Percentiles rank a stretch among this genome's conserved stretches.
phyloP scores from a whole-genome alignment of 2,888 invertebrate species.

The Melanargia galathea region DNA sequence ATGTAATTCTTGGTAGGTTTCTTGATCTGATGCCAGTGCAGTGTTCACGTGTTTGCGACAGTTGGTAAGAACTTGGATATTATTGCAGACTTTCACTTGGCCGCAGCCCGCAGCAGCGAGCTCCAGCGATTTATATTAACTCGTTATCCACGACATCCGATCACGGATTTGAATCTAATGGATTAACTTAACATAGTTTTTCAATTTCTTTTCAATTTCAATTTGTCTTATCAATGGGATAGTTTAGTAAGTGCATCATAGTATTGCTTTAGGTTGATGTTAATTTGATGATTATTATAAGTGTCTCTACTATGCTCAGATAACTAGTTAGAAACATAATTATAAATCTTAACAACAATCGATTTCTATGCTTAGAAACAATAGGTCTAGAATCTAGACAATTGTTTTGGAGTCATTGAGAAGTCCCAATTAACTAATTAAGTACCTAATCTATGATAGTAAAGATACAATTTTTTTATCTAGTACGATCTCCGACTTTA shows the following conservation, averaged over 20 bases:
- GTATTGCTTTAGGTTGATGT: too few species aligned
- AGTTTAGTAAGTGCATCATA: neutral
- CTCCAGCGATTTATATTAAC: conserved; percentile 64
- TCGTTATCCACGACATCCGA: conserved; percentile 63
- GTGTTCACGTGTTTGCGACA: conserved; percentile 18
- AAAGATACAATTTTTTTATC: too few species aligned
- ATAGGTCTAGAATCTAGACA: too few species aligned
- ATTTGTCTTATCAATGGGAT: neutral
- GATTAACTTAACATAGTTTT: conserved; percentile 36
- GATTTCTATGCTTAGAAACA: too few species aligned
- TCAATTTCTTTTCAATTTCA: conserved; percentile 26
- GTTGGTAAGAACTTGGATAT: conserved; percentile 48
- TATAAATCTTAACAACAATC: too few species aligned
- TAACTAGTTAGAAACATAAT: neutral
- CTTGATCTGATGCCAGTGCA: neutral
- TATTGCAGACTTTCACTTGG: conserved; percentile 69
- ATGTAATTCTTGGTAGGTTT: too few species aligned
- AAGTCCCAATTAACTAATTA: too few species aligned
- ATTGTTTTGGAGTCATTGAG: too few species aligned
- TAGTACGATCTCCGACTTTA: neutral
- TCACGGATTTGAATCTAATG: conserved; percentile 62
- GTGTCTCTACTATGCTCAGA: too few species aligned
- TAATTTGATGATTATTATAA: too few species aligned
- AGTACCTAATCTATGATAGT: too few species aligned
- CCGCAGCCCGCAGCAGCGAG: conserved; percentile 53